A percentile compares a stretch with the other conserved stretches of the same genome.
phyloP scores from a whole-genome alignment of 2,113 vertebrate species.

The Callipepla squamata region DNA sequence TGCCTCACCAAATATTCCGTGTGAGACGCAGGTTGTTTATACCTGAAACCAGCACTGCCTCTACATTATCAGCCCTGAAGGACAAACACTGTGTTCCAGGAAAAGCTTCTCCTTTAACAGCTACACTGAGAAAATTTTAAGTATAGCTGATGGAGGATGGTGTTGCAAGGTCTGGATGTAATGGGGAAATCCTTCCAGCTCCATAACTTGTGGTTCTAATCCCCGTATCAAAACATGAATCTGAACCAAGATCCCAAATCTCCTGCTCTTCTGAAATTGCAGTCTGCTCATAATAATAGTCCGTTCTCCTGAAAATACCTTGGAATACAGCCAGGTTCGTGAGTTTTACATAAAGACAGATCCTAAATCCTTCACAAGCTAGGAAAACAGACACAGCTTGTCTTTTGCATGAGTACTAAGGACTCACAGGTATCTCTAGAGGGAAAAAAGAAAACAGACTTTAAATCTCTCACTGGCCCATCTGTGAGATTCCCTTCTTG shows the following conservation, averaged over 20 bases:
- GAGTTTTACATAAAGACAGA: neutral
- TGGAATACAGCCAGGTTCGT: neutral
- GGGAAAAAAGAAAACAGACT: neutral
- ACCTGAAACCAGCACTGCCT: neutral
- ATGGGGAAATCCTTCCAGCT: neutral
- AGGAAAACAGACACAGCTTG: neutral
- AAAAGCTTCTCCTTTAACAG: neutral
- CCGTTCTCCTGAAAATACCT: neutral
- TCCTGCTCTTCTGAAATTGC: neutral
- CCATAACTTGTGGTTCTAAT: neutral
- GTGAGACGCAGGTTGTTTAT: neutral
- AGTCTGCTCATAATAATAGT: neutral
- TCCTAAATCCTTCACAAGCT: neutral
- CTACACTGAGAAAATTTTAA: neutral
- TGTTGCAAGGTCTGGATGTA: neutral
- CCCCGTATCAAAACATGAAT: neutral
- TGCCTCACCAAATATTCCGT: fast-evolving
- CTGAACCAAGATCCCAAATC: constrained; percentile 17
- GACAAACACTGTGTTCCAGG: neutral
- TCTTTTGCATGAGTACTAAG: neutral
- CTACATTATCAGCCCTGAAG: neutral
- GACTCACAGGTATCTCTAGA: neutral
- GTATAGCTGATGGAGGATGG: neutral
- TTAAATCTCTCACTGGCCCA: neutral
- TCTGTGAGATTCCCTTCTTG: neutral